phyloP scores from a whole-genome alignment of 2,113 vertebrate species.

The Astatoreochromis straeleni region DNA sequence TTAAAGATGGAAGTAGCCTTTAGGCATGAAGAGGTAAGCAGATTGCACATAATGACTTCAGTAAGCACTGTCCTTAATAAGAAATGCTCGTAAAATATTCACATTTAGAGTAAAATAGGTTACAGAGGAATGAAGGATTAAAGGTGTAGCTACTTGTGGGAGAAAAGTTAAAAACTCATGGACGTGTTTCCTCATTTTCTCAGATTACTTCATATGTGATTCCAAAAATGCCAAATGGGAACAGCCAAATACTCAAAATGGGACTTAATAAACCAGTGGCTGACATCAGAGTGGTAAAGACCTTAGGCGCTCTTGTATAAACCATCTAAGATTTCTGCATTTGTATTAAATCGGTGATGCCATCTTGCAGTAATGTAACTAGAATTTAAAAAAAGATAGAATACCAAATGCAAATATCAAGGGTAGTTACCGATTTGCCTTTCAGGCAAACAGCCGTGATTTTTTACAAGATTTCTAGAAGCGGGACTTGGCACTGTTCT shows the following conservation, averaged over 20 bases:
- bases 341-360: not conserved
- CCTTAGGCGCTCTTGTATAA: not conserved
- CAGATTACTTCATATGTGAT: not conserved
- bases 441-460: not conserved
- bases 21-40: not conserved
- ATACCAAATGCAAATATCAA: not conserved
- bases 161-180: not conserved
- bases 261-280: not conserved
- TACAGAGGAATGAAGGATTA: not conserved
- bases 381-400: accelerated
- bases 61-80: not conserved
- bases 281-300: not conserved
- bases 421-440: not conserved
- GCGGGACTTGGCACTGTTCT: not conserved
- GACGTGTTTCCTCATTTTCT: not conserved
- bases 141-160: not conserved
- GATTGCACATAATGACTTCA: not conserved
- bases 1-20: not conserved
- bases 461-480: not conserved
- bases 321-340: not conserved
- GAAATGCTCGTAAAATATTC: not conserved
- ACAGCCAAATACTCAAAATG: not conserved
- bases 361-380: not conserved
- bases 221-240: not conserved
- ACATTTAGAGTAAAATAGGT: not conserved